Base-by-base conservation (phyloP, 1,140 invertebrate genomes). In the Megalopta genalis region DNA sequence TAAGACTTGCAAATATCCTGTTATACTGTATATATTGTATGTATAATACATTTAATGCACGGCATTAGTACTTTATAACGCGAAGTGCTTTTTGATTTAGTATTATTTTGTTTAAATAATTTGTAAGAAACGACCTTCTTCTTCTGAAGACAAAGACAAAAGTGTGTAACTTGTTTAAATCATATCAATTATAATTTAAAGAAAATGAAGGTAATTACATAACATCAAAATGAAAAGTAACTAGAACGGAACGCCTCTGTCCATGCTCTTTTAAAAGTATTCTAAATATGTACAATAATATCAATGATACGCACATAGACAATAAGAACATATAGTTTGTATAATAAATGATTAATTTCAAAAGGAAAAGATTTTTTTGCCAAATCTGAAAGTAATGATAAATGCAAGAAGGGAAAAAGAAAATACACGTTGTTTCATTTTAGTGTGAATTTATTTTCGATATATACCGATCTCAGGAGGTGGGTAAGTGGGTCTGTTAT, bases 401-500 rank as follows among this genome's bases (percentile, higher is more conserved):
- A 21, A 10, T 42, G 70, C 32, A 64, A 65, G 16, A 37, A 81
- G 23, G 65, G 14, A 52, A 42, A 68, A 78, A 21, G 7, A 64
- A 27, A 59, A 32, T 9, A 10, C 37, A 49, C 32, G 57, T 54
- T 54, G 6, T 66, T 77, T 83, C 81, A 76, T 83, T 87, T 87
- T 85, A 74, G 75, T 87, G 86, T 81, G 86, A 87, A 87, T 87
- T 87, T 87, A 87, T 87, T 87, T 87, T 63, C 81, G 59, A 80
- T 87, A 77, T 86, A 87, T 87, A 82, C 77, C 69, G 76, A 57
- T 83, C 68, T 85, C 70, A 62, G 80, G 72, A 81, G 46, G 65
- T 68, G 86, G 79, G 46, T 87, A 88, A 86, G 86, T 81, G 77
- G 77, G 78, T 79, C 60, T 86, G 80, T 81, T 76, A 79, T 81